Evolutionary conservation across 2,888 invertebrate genomes (phyloP), one percentile per base, ranked within the genome.

Genomic region (Lutraria lutraria): DNA sequence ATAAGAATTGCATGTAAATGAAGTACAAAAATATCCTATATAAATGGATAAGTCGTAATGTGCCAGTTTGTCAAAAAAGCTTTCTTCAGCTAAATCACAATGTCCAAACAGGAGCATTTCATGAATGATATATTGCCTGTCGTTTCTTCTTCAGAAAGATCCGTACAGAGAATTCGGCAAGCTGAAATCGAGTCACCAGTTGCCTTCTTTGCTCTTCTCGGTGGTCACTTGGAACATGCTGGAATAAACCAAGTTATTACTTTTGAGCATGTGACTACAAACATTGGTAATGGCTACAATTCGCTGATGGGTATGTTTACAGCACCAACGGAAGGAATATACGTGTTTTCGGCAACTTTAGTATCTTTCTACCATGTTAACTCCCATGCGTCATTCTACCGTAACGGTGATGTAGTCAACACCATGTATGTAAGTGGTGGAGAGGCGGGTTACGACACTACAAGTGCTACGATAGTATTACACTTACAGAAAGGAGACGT

Each of bases 271-370:
- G 68, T 83, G 12, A 43, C 43, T n/a, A 68, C 83, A 0, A 68
- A 63, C 63, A 8, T 83, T 16, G 83, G 83, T 25, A 21, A 25
- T 21, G 68, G 43, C 0, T 83, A 83, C 31, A 83, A 63, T 21
- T 2, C 19, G 0, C n/a, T 25, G 12, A 25, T 25, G 12, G 63
- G 83, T 6, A 16, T 43, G 21, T 83, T 63, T n/a, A 34, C 63
- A 25, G 83, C 83, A 19, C 83, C 68, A 8, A 43, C 68, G 12
- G 60, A 60, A 3, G 83, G 83, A n/a, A 68, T 60, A 19, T 83
- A 83, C 83, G 68, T 83, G 0, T 83, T 83, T 43, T 83, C 68
- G 2, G 34, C 68, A 25, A 83, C 68, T 13, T 43, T 83, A 29
- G 6, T 83, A 16, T 25, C 52, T 13, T 29, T 43, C 21, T 15